Conservation (phyloP, 2,888 invertebrate species). For the Phorcus lineatus region DNA sequence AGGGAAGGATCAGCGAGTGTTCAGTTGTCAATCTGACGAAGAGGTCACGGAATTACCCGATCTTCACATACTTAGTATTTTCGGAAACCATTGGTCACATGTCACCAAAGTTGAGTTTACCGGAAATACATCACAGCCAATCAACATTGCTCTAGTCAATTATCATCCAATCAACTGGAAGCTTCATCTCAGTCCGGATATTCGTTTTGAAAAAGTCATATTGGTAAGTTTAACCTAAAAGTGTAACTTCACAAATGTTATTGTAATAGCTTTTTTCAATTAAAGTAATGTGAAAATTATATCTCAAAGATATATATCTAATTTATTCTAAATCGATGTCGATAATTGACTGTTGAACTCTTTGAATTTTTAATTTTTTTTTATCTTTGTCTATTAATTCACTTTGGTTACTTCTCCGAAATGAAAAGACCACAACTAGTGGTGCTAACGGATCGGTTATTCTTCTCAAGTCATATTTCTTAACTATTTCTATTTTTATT, state of each 20-base stretch:
- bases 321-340: too few relatives aligned
- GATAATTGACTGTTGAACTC: neutral
- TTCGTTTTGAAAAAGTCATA: constrained; percentile 19
- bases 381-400: too few relatives aligned
- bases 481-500: neutral
- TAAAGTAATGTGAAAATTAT: too few relatives aligned
- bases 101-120: constrained; percentile 31
- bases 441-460: too few relatives aligned
- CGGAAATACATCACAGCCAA: neutral
- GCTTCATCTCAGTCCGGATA: neutral
- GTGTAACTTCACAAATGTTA: too few relatives aligned
- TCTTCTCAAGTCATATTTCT: neutral
- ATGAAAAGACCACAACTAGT: too few relatives aligned
- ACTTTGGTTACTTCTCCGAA: too few relatives aligned
- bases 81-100: constrained; percentile 35
- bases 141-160: constrained; percentile 32
- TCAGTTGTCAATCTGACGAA: constrained; percentile 4
- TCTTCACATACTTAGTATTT: constrained; percentile 36
- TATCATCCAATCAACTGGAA: constrained; percentile 36
- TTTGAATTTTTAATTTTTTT: neutral
- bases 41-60: constrained; percentile 2
- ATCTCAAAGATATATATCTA: too few relatives aligned
- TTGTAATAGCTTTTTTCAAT: too few relatives aligned
- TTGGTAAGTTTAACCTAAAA: constrained; percentile 27
- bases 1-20: constrained; percentile 17